These are phyloP conservation scores for Sesia bembeciformis DNA, from an alignment of 2,888 invertebrate species.

Conservation along the genomic window DNA sequence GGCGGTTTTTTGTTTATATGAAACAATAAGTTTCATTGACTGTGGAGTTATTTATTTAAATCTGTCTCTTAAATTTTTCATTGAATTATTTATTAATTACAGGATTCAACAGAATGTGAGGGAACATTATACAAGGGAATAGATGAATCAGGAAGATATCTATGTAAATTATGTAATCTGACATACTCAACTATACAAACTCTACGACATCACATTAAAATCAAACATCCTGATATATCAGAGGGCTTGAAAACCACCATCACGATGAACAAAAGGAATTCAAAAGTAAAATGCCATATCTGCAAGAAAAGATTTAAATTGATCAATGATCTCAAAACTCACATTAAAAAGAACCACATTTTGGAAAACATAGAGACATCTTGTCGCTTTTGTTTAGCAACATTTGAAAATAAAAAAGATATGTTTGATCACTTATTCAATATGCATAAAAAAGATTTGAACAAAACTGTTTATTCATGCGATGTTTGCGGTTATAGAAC, in stretches of 20 bases:
- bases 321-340: conserved; percentile 14
- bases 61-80: too few relatives aligned
- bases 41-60: too few relatives aligned
- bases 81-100: too few relatives aligned
- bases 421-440: conserved; percentile 14
- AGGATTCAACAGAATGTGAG: neutral
- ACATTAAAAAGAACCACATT: conserved; percentile 13
- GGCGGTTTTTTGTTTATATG: too few relatives aligned
- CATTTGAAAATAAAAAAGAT: conserved; percentile 12
- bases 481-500: conserved; percentile 26
- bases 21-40: too few relatives aligned
- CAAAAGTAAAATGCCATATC: conserved; percentile 21
- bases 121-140: conserved; percentile 16
- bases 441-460: conserved; percentile 12
- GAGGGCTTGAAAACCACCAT: conserved; percentile 10
- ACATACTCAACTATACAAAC: conserved; percentile 22
- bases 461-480: conserved; percentile 12
- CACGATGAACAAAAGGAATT: conserved; percentile 14
- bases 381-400: conserved; percentile 20
- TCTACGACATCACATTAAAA: conserved; percentile 20
- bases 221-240: conserved; percentile 19
- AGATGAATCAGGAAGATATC: conserved; percentile 16
- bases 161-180: conserved; percentile 27
- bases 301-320: conserved; percentile 18
- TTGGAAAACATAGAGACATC: conserved; percentile 10